Percentiles rank a stretch among this genome's conserved stretches.
Conservation (phyloP, 2,888 invertebrate species). For the Morpho helenor region DNA sequence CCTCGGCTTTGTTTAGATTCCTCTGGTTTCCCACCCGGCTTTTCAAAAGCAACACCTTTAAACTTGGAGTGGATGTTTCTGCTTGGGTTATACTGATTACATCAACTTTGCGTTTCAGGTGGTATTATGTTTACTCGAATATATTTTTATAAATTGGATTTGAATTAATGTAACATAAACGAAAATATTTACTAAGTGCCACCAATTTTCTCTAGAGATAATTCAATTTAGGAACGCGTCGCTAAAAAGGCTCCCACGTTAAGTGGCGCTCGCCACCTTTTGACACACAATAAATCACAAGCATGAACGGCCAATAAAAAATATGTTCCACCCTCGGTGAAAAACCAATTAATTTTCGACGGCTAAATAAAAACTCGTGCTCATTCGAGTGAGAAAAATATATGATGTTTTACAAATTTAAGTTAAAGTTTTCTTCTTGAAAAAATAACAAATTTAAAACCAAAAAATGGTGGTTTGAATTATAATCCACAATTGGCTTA, state of each 20-base stretch:
- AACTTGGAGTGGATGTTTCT: slow-evolving; percentile 28
- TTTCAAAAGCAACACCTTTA: slow-evolving; percentile 32
- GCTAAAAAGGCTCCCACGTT: slow-evolving; percentile 64
- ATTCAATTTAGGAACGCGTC: slow-evolving; percentile 46
- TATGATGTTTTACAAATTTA: slow-evolving; percentile 18
- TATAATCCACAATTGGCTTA: no score
- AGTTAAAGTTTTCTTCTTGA: no score
- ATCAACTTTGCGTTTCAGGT: slow-evolving; percentile 18
- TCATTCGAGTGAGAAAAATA: slow-evolving; percentile 66
- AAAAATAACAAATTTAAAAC: no score
- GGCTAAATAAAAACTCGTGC: slow-evolving; percentile 72
- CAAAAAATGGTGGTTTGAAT: no score
- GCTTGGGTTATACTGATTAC: slow-evolving; percentile 22
- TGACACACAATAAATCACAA: slow-evolving; percentile 78
- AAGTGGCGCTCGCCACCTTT: slow-evolving; percentile 78
- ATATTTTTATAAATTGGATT: background rate
- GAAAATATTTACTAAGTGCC: background rate
- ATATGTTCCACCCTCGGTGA: slow-evolving; percentile 78
- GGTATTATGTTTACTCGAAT: slow-evolving; percentile 7
- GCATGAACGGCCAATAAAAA: slow-evolving; percentile 76
- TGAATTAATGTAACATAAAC: background rate
- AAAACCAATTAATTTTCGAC: slow-evolving; percentile 79
- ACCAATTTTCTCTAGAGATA: slow-evolving; percentile 7
- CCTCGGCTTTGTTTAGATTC: slow-evolving; percentile 48
- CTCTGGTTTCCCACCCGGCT: slow-evolving; percentile 37